Evolutionary conservation across 1,140 invertebrate species (phyloP).

Genomic region (Aphelinus certus): DNA sequence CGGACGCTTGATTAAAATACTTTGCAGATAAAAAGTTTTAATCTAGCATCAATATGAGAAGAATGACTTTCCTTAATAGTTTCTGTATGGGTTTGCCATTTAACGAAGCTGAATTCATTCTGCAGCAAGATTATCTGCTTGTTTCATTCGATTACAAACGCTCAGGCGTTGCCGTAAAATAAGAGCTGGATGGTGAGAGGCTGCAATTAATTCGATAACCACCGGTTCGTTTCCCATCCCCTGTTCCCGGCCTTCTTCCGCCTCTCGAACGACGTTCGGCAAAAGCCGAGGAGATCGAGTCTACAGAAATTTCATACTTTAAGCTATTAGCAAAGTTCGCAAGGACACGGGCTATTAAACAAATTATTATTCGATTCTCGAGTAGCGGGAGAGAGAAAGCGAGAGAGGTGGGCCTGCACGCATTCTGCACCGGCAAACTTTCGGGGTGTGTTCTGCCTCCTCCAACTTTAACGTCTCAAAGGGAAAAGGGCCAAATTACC

Average conservation of each 20-base stretch:
- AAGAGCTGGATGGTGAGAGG: no score
- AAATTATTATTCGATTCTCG: conserved; percentile 53
- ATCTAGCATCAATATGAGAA: no score
- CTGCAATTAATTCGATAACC: conserved; percentile 14
- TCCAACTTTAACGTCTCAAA: neutral
- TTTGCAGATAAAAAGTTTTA: no score
- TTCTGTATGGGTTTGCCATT: no score
- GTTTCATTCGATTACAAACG: no score
- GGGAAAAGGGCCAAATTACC: conserved; percentile 9
- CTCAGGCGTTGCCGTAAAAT: no score
- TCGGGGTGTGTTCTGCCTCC: conserved; percentile 1
- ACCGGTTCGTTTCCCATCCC: neutral
- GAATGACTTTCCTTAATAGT: no score
- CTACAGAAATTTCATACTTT: conserved; percentile 48
- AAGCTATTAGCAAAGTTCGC: conserved; percentile 49
- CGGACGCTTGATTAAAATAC: no score
- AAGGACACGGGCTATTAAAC: conserved; percentile 49
- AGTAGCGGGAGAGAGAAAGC: neutral
- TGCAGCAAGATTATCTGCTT: no score
- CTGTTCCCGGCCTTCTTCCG: neutral
- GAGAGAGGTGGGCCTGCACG: conserved; percentile 1
- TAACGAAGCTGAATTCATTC: no score
- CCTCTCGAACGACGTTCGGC: neutral
- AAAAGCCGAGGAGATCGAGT: conserved; percentile 38
- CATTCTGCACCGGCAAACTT: conserved; percentile 44